Evolutionary conservation across 2,888 invertebrate genomes (phyloP).

Genomic region (Nomada hirtipes): DNA sequence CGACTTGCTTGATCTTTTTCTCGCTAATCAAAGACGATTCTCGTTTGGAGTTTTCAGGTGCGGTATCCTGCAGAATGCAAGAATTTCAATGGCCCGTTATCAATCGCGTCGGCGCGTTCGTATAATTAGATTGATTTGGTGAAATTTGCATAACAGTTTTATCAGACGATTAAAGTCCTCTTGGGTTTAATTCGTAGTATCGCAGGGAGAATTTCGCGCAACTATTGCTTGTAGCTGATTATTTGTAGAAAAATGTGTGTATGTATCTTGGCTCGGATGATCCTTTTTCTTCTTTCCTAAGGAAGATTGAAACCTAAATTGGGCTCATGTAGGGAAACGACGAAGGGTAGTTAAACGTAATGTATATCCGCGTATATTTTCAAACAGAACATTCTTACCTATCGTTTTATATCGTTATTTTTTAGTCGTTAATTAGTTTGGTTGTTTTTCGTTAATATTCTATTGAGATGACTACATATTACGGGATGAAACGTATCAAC

Average conservation of each 20-base stretch:
- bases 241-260: not conserved
- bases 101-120: not conserved
- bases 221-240: not conserved
- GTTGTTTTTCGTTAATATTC: not conserved
- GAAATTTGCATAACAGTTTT: constrained; percentile 19
- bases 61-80: not conserved
- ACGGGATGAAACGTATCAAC: not conserved
- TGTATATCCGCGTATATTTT: not conserved
- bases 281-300: not conserved
- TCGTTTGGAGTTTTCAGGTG: not conserved
- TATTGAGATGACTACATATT: not conserved
- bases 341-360: not conserved
- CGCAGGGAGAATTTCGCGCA: not conserved
- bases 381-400: constrained; percentile 19
- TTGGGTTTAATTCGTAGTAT: not conserved
- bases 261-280: not conserved
- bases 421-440: not conserved
- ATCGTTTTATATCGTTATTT: constrained; percentile 8
- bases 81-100: not conserved
- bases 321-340: not conserved
- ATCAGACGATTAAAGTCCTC: not conserved
- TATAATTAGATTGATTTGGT: constrained; percentile 22
- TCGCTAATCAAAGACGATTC: not conserved
- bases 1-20: not conserved
- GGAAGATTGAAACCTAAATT: not conserved